Base-by-base conservation (phyloP, 2,888 invertebrate genomes). In the Neoscelio sp. region DNA sequence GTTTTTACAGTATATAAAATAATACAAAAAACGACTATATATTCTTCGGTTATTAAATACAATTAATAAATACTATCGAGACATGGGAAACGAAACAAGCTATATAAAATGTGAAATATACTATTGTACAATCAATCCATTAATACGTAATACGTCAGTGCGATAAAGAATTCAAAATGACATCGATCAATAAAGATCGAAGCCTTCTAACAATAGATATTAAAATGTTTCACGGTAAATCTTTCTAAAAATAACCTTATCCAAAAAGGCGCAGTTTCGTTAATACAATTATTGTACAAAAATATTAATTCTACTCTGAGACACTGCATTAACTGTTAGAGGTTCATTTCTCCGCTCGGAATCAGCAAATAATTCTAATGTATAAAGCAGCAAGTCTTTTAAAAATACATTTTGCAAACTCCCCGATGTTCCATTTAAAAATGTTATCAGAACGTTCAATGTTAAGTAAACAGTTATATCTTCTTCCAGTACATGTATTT, bases 291-390 rank as follows among this genome's bases (percentile, higher is more conserved):
- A 38, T 28, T 28, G 13, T 60, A 44, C 12, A 50, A 38, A 56
- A 15, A 23, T 56, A 35, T 64, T 54, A 64, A 64, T 30, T 46
- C 48, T 62, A 40, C 23, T 26, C 33, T 17, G 44, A 64, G 73
- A 56, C 73, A 73, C 62, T 54, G 40, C 15, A 23, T 54, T 60
- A 54, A 13, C 33, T 46, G 33, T 65, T 65, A 64, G 12, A 38
- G 23, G 35, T 64, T 23, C 30, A 10, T 17, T 38, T 52, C 15
- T 46, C 26, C 26, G 8, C 18, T n/a, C 2, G 2, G 10, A 33
- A 33, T n/a, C 10, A 33, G 6, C 4, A 33, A 33, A 33, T 33
- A 33, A 2, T 33, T 33, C 6, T 6, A 7, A 33, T 10, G n/a
- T 6, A 7, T 33, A n/a, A 33, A n/a, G n/a, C n/a, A n/a, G n/a